Percentiles rank a stretch among this genome's conserved stretches.
Evolutionary conservation across 2,888 invertebrate genomes (phyloP).

Genomic region (Caenorhabditis panamensis): DNA sequence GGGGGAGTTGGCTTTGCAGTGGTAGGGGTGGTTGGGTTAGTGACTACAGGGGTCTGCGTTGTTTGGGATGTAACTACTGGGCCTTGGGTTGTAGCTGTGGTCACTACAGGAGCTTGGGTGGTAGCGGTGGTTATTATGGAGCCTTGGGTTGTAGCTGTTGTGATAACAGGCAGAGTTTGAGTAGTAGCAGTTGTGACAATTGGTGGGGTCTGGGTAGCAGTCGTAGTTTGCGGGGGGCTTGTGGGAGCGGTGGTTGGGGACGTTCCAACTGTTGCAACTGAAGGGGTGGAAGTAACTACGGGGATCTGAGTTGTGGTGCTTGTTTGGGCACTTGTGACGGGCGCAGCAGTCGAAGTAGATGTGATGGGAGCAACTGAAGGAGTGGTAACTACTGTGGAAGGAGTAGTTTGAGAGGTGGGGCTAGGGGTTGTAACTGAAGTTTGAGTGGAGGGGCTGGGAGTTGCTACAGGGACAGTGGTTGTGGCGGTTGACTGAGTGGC

Average conservation of each 20-base stretch:
- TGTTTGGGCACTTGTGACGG: background rate
- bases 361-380: slow-evolving; percentile 4
- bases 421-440: slow-evolving; percentile 8
- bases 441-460: slow-evolving; percentile 7
- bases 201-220: background rate
- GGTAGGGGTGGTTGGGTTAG: slow-evolving; percentile 2
- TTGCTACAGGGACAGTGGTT: slow-evolving; percentile 10
- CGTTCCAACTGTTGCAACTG: background rate
- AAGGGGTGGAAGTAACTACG: background rate
- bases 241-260: background rate
- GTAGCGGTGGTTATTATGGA: background rate
- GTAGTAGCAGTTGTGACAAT: slow-evolving; percentile 17
- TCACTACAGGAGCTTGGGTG: slow-evolving; percentile 4
- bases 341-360: background rate
- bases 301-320: slow-evolving; percentile 11
- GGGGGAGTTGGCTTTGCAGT: slow-evolving; percentile 25
- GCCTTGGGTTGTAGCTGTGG: slow-evolving; percentile 2
- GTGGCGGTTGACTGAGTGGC: slow-evolving; percentile 13
- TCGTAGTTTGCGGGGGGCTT: background rate
- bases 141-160: slow-evolving; percentile 17
- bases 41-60: background rate
- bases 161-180: background rate
- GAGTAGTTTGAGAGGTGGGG: slow-evolving; percentile 1
- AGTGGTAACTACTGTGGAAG: slow-evolving; percentile 23
- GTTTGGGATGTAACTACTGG: slow-evolving; percentile 2